Conservation (phyloP, 1,140 invertebrate genomes). For the Leucophenga varia region DNA sequence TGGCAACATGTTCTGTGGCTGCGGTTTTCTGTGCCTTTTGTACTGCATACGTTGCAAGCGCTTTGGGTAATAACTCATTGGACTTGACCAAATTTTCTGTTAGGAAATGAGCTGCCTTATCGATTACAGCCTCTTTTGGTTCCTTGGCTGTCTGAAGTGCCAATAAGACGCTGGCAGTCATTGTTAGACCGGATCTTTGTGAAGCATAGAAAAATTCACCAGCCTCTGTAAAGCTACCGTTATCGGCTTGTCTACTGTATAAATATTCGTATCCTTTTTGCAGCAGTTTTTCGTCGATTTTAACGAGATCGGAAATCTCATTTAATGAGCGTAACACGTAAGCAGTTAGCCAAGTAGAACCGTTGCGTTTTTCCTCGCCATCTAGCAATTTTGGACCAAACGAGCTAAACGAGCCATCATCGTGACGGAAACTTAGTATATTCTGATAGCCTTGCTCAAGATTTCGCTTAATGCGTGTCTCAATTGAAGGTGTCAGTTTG, state of each 20-base stretch:
- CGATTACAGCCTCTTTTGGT: slow-evolving; percentile 25
- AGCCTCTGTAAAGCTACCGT: slow-evolving; percentile 83
- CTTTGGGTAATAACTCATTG: slow-evolving; percentile 76
- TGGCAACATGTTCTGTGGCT: slow-evolving; percentile 25
- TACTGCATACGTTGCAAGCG: slow-evolving; percentile 75
- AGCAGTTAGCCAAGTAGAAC: slow-evolving; percentile 95
- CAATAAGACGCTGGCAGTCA: slow-evolving; percentile 78
- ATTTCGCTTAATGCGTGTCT: slow-evolving; percentile 71
- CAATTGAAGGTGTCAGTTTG: slow-evolving; percentile 59
- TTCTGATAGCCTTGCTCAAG: slow-evolving; percentile 92
- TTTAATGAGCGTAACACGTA: slow-evolving; percentile 87
- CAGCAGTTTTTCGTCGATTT: slow-evolving; percentile 74
- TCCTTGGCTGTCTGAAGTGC: slow-evolving; percentile 74
- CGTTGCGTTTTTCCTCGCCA: slow-evolving; percentile 58
- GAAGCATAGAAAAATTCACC: slow-evolving; percentile 73
- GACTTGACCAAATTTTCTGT: too few species aligned
- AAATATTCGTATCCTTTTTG: slow-evolving; percentile 78
- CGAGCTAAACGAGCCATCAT: slow-evolving; percentile 93
- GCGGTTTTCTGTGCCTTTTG: slow-evolving; percentile 68
- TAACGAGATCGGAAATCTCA: slow-evolving; percentile 77
- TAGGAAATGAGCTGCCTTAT: slow-evolving; percentile 58
- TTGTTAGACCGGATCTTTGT: slow-evolving; percentile 59
- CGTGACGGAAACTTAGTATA: slow-evolving; percentile 83
- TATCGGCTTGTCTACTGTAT: slow-evolving; percentile 69
- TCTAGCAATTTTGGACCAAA: slow-evolving; percentile 68